phyloP scores from a whole-genome alignment of 2,113 vertebrate species.

The Ceuthmochares aereus region DNA sequence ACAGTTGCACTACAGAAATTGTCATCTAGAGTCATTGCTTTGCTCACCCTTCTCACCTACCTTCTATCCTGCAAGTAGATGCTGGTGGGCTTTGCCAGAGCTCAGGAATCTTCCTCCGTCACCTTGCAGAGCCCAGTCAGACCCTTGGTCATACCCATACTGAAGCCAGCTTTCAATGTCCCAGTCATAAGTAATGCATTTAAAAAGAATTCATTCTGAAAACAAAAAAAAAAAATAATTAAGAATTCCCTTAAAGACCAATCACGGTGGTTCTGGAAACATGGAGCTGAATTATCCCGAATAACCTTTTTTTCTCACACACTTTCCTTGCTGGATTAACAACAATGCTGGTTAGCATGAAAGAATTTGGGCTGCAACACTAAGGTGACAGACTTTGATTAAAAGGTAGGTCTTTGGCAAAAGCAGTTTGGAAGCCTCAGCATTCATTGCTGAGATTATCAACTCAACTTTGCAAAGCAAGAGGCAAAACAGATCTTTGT shows the following conservation, averaged over 20 bases:
- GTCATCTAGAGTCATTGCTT: neutral
- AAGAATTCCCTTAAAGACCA: neutral
- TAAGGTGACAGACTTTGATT: neutral
- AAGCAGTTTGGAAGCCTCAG: neutral
- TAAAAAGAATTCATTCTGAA: neutral
- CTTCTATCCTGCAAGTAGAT: neutral
- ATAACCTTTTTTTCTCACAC: neutral
- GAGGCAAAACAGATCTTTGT: neutral
- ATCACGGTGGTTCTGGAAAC: neutral
- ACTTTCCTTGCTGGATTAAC: neutral
- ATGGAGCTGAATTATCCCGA: neutral
- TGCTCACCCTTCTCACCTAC: neutral
- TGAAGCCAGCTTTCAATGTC: neutral
- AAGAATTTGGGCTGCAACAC: neutral
- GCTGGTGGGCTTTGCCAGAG: neutral
- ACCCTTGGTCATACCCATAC: neutral
- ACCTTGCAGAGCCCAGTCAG: neutral
- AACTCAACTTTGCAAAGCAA: neutral
- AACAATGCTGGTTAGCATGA: neutral
- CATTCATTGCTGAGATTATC: neutral
- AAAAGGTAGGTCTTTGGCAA: neutral
- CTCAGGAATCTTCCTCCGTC: neutral
- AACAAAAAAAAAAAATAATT: neutral
- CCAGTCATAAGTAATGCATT: neutral
- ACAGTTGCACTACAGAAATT: neutral